A percentile compares a stretch with the other conserved stretches of the same genome.
Evolutionary conservation across 2,113 vertebrate genomes (phyloP).

Genomic region (Argyrosomus japonicus): DNA sequence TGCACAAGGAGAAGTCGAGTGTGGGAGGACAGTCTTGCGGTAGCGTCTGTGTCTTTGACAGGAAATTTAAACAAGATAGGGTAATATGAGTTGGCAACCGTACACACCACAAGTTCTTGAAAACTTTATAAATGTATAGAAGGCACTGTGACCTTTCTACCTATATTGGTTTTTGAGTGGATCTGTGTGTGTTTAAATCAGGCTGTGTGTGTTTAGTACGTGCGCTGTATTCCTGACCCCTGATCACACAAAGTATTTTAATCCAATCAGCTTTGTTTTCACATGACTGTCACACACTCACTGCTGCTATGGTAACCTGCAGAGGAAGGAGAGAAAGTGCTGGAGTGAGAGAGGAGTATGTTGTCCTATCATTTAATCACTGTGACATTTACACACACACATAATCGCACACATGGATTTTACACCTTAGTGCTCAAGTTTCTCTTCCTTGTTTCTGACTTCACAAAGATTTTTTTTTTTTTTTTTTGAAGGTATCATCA

Average conservation of each 20-base stretch:
- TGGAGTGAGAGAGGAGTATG: conserved; percentile 38
- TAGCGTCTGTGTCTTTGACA: conserved; percentile 52
- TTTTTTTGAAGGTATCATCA: neutral
- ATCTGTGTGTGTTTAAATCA: conserved; percentile 35
- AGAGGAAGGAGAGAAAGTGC: conserved; percentile 64
- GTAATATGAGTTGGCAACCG: conserved; percentile 33
- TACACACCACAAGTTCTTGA: conserved; percentile 3
- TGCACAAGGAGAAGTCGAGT: conserved; percentile 31
- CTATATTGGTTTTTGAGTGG: neutral
- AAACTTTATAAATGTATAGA: conserved; percentile 14
- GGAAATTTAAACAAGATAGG: conserved; percentile 63
- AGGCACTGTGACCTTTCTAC: conserved; percentile 11
- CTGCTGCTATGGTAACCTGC: conserved; percentile 81
- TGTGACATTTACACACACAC: conserved; percentile 50
- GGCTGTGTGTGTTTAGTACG: conserved; percentile 69
- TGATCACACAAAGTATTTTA: conserved; percentile 89
- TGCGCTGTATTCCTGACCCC: conserved; percentile 75
- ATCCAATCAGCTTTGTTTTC: conserved; percentile 87
- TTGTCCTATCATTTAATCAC: conserved; percentile 54
- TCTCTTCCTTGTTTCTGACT: conserved; percentile 17
- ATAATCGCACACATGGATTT: conserved; percentile 9
- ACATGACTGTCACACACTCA: conserved; percentile 87
- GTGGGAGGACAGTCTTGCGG: conserved; percentile 46
- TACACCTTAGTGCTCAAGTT: conserved; percentile 8
- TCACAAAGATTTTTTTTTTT: neutral